Evolutionary conservation across 30 jellyfish, hydroid and myxozoan species (phyloP), one percentile per base, ranked within the genome.

Genomic region (Pseudorhiza aurosa): DNA sequence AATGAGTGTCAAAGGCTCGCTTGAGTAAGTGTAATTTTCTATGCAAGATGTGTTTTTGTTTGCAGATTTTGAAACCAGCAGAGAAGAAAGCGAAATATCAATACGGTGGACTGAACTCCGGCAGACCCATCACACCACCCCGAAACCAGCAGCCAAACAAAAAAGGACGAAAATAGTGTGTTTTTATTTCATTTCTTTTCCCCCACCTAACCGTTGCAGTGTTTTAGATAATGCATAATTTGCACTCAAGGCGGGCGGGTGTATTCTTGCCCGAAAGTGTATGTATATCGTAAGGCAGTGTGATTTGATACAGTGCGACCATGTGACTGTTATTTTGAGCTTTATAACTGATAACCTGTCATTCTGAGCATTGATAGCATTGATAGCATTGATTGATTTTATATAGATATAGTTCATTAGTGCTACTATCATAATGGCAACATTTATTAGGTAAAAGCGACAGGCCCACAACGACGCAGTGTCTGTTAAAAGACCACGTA

Each of bases 41-140:
- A n/a, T n/a, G n/a, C n/a, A n/a, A n/a, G n/a, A n/a, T n/a, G n/a
- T n/a, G n/a, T 10, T 5, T 28, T 51, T 53, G n/a, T 28, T 50
- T 57, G 25, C 77, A 95, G 99, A 95, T 95, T 19, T 59, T 95
- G 83, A 95, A 95, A 58, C 99, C 99, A 25, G 99, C 99, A 5
- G 99, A 95, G 60, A 95, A 95, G 95, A 95, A 95, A 72, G 97
- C 98, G 8, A 95, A 95, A 68, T 95, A 88, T 70, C 97, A 88
- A 60, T 95, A 95, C 50, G 98, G 99, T 17, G 99, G 99, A 53
- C 85, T 94, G 40, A 87, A 87, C 65, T 83, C 97, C 6, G 99
- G 97, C 32, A 85, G 99, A 28, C 99, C 99, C 33, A 80, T 87
- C 57, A 94, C 99, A 22, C 99, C 99, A 17, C 99, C 99, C 8